These are phyloP conservation scores for Epizoanthus ramosus DNA, from an alignment of 92 coral and sea anemone species.

Conservation along the genomic window DNA sequence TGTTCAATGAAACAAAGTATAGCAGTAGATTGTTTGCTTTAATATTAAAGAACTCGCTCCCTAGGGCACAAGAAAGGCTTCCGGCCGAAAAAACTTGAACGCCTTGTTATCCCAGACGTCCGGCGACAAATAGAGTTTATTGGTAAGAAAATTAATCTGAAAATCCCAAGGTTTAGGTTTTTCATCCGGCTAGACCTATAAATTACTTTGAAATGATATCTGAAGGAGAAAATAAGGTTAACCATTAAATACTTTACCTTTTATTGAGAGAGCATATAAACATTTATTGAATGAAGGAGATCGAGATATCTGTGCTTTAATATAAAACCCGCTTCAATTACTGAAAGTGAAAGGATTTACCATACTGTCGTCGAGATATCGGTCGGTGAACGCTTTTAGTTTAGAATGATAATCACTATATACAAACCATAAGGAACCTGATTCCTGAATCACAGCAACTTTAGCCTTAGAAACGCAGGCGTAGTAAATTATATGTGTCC, in stretches of 20 bases:
- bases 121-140: not conserved
- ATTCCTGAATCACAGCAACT: too few species aligned
- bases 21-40: not conserved
- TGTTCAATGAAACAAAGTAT: slow-evolving; percentile 23
- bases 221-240: not conserved
- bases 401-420: too few species aligned
- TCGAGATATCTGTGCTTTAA: not conserved
- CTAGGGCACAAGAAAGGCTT: not conserved
- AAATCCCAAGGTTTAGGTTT: too few species aligned
- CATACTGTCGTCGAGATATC: too few species aligned
- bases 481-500: too few species aligned
- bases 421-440: too few species aligned
- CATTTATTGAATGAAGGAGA: not conserved
- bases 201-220: not conserved
- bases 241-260: not conserved
- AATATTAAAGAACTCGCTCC: not conserved
- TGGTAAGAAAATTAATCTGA: not conserved
- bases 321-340: too few species aligned
- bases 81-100: slow-evolving; percentile 5
- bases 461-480: too few species aligned
- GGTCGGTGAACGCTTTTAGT: too few species aligned
- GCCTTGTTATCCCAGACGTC: not conserved
- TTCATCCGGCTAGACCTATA: not conserved
- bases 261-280: not conserved
- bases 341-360: too few species aligned